These are phyloP conservation scores for Lucifuga dentata DNA, from an alignment of 2,113 vertebrate genomes.

Conservation along the genomic window DNA sequence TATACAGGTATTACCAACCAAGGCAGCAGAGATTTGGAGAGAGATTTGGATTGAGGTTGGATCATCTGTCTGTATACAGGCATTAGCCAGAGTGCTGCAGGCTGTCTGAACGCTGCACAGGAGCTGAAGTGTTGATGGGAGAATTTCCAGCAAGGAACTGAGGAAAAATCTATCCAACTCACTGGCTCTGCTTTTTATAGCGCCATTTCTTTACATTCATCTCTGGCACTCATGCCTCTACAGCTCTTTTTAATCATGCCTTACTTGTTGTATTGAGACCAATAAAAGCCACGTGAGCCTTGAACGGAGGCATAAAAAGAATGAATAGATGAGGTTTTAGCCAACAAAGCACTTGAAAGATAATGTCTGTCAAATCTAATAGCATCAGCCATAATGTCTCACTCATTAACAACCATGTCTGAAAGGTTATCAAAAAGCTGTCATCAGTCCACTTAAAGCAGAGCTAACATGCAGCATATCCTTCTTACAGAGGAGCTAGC, in stretches of 20 bases:
- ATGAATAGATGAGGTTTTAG: conserved; percentile 20
- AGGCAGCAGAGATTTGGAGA: conserved; percentile 52
- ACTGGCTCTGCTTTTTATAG: conserved; percentile 42
- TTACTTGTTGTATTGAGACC: conserved; percentile 10
- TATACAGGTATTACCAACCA: conserved; percentile 48
- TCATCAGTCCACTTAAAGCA: conserved; percentile 5
- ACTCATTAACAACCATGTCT: conserved; percentile 20
- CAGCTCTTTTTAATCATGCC: conserved; percentile 18
- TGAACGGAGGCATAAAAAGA: conserved; percentile 8
- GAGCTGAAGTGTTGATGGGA: conserved; percentile 36
- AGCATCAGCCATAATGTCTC: background rate
- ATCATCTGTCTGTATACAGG: conserved; percentile 57
- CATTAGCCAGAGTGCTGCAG: conserved; percentile 45
- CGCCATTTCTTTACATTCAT: conserved; percentile 22
- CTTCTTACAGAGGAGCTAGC: background rate
- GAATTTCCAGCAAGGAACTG: conserved; percentile 24
- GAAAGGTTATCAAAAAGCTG: background rate
- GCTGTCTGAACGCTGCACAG: conserved; percentile 23
- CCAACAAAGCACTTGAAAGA: conserved; percentile 20
- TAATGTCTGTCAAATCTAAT: conserved; percentile 13
- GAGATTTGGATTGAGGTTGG: conserved; percentile 56
- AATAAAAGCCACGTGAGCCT: conserved; percentile 9
- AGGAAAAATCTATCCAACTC: conserved; percentile 42
- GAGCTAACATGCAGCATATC: background rate
- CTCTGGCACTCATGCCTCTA: background rate